Evolutionary conservation across 2,888 invertebrate species (phyloP).

Genomic region (Aleiodes alternator): DNA sequence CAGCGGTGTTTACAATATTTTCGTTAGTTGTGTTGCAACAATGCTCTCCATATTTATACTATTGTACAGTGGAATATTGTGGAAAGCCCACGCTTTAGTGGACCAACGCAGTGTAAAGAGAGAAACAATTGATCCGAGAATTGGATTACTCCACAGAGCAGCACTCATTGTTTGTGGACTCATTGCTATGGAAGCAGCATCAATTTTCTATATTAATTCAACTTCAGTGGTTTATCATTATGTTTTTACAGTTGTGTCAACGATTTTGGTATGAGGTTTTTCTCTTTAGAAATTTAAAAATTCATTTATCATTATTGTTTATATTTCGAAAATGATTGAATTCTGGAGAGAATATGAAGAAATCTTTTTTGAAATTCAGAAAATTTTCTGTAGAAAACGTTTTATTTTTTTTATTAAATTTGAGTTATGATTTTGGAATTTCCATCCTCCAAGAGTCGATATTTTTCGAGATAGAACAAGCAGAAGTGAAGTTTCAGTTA

Average conservation of each 20-base stretch:
- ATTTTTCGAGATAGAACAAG: no score
- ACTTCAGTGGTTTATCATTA: slow-evolving; percentile 79
- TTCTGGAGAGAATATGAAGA: no score
- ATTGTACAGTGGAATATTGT: slow-evolving; percentile 82
- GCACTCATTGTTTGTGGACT: slow-evolving; percentile 80
- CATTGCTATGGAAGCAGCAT: slow-evolving; percentile 79
- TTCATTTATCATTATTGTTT: slow-evolving; percentile 6
- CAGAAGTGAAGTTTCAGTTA: no score
- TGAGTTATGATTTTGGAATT: no score
- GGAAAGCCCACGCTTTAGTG: slow-evolving; percentile 67
- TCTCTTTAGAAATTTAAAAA: no score
- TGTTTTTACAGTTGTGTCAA: slow-evolving; percentile 78
- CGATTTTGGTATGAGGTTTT: slow-evolving; percentile 65
- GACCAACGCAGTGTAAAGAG: slow-evolving; percentile 70
- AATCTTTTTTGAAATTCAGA: no score
- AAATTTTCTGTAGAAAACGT: no score
- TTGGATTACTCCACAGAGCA: slow-evolving; percentile 80
- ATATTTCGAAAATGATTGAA: no score
- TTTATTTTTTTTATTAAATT: no score
- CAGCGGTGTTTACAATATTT: slow-evolving; percentile 80
- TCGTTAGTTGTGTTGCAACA: slow-evolving; percentile 82
- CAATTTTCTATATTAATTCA: slow-evolving; percentile 81
- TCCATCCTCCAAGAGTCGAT: no score
- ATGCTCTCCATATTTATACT: slow-evolving; percentile 83
- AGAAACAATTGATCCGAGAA: slow-evolving; percentile 74